Evolutionary conservation across 2,797 vertebrate genomes (phyloP), one percentile per base, ranked within the genome.

Genomic region (Limnodromus scolopaceus): DNA sequence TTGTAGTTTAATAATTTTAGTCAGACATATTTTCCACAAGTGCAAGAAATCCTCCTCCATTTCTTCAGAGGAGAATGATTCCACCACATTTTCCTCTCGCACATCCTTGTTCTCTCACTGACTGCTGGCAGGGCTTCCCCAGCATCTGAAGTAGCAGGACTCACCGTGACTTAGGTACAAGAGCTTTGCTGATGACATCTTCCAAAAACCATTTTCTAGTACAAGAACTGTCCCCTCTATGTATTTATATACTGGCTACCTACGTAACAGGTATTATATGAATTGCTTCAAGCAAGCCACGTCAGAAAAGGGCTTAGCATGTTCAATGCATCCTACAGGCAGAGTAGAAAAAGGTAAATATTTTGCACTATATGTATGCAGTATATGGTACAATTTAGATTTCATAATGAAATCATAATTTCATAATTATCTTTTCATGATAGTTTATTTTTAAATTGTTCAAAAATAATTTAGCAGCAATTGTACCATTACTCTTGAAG

Each of bases 261-360:
- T 36, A 6, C 0, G 0, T 90, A 64, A 85, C 3, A 48, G 13
- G 10, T 60, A 53, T 25, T 51, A 11, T 1, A 71, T 2, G 13
- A 61, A 66, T 88, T 69, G 13, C 13, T 71, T 71, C 43, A 57
- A 68, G 28, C 15, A 84, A 46, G 34, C 16, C 66, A 55, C 36
- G 7, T 58, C 54, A 53, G 58, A 72, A 69, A 48, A 89, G 43
- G 32, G 14, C 17, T 76, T 83, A 45, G 14, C 12, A 17, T 24
- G 14, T 61, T 87, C n/a, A 83, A 1, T 74, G 17, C 25, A 54
- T 39, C 34, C 53, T 64, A 39, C 19, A 68, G 24, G 25, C 45
- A 81, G 17, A 82, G 69, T 3, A 72, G 54, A 27, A 84, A 88
- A 77, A 51, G 49, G 32, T 3, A 55, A 45, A 10, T 36, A n/a